Evolutionary conservation across 2,113 vertebrate species (phyloP).

Genomic region (Engraulis encrasicolus): DNA sequence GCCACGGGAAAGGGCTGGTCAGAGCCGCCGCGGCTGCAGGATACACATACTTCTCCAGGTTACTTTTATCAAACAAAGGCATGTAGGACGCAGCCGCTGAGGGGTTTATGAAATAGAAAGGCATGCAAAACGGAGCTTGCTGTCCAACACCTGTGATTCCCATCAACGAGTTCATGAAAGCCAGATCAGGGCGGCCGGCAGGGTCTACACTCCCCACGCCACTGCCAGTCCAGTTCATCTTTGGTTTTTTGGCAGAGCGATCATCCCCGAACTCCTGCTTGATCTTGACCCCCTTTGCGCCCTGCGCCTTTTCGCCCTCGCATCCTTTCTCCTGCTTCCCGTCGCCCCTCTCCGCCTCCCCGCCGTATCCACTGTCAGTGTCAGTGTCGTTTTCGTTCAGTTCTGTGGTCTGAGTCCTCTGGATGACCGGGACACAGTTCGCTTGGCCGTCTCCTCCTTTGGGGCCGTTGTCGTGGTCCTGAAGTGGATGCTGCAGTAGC

Average conservation of each 20-base stretch:
- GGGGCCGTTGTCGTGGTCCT: constrained; percentile 69
- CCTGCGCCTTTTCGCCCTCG: constrained; percentile 58
- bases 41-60: constrained; percentile 87
- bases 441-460: constrained; percentile 80
- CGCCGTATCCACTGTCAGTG: constrained; percentile 96
- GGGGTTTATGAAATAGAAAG: constrained; percentile 90
- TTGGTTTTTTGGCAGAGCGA: constrained; percentile 77
- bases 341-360: constrained; percentile 82
- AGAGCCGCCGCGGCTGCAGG: constrained; percentile 73
- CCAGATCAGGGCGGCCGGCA: constrained; percentile 71
- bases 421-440: constrained; percentile 95
- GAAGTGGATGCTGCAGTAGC: constrained; percentile 75
- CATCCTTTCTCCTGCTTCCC: constrained; percentile 67
- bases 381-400: constrained; percentile 91
- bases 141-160: constrained; percentile 81
- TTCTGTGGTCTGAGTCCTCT: constrained; percentile 88
- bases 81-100: constrained; percentile 87
- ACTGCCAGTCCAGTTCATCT: constrained; percentile 72
- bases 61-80: constrained; percentile 87
- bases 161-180: constrained; percentile 86
- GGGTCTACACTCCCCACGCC: constrained; percentile 58
- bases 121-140: constrained; percentile 88
- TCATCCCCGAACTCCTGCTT: constrained; percentile 89
- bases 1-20: constrained; percentile 81
- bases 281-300: constrained; percentile 71